These are phyloP conservation scores for Notodonta dromedarius DNA, from an alignment of 2,888 invertebrate species.

Conservation along the genomic window DNA sequence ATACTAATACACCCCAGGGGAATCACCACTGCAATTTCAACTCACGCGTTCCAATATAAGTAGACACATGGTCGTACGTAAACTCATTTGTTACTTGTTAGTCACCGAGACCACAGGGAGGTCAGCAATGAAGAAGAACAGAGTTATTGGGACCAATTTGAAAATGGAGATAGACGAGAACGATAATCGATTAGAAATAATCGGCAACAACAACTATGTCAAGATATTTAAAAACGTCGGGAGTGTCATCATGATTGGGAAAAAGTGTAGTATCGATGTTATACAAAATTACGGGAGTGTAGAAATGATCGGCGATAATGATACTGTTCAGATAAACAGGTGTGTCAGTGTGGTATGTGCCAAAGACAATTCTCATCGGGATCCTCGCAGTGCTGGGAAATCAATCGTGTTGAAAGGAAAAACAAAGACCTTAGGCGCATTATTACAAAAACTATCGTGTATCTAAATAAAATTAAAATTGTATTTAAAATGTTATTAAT, in stretches of 20 bases:
- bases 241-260: conserved; percentile 48
- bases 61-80: conserved; percentile 20
- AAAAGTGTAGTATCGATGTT: conserved; percentile 47
- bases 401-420: not conserved
- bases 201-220: conserved; percentile 55
- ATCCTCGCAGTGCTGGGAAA: not conserved
- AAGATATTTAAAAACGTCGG: conserved; percentile 50
- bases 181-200: conserved; percentile 44
- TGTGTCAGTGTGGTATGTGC: not conserved
- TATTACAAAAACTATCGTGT: not conserved
- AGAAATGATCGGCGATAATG: conserved; percentile 37
- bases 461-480: not conserved
- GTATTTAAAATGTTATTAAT: not conserved
- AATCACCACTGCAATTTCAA: conserved; percentile 30
- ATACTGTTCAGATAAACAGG: conserved; percentile 25
- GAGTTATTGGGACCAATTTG: conserved; percentile 49
- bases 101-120: conserved; percentile 15
- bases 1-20: conserved; percentile 27
- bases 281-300: conserved; percentile 48
- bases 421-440: not conserved
- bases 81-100: conserved; percentile 29
- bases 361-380: not conserved
- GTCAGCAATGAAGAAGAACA: conserved; percentile 51
- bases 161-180: conserved; percentile 52
- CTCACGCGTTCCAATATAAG: conserved; percentile 15